These are phyloP conservation scores for Drosophila subquinaria DNA, from an alignment of 2,888 invertebrate species.

Conservation along the genomic window DNA sequence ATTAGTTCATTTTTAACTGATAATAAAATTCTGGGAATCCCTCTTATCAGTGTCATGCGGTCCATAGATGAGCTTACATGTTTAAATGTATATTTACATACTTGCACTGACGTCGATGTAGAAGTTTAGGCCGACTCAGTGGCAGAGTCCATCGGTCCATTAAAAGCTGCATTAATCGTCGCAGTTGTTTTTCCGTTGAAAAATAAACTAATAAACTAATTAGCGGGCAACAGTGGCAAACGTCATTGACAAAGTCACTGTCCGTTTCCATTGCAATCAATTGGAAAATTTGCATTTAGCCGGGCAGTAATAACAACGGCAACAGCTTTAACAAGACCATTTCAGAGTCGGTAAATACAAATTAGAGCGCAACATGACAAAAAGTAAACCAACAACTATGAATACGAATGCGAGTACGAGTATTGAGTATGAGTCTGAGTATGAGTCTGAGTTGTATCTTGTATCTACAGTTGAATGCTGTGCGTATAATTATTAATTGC, in stretches of 20 bases:
- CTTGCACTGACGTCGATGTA: too few species aligned
- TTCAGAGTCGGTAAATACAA: conserved; percentile 67
- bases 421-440: background rate
- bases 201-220: conserved; percentile 72
- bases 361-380: conserved; percentile 67
- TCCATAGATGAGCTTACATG: too few species aligned
- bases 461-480: conserved; percentile 21
- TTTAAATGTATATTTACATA: too few species aligned
- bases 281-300: conserved; percentile 81
- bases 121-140: too few species aligned
- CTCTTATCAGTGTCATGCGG: too few species aligned
- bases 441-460: conserved; percentile 16
- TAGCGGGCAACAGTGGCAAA: conserved; percentile 58
- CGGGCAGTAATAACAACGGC: conserved; percentile 27
- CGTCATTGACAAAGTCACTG: conserved; percentile 16
- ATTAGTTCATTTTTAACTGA: too few species aligned
- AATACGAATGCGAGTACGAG: background rate
- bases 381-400: conserved; percentile 53
- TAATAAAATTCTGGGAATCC: too few species aligned
- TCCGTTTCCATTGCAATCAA: conserved; percentile 76
- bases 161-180: conserved; percentile 24
- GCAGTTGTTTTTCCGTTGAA: conserved; percentile 53
- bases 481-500: conserved; percentile 79
- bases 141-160: too few species aligned
- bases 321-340: conserved; percentile 58